Percentiles rank a stretch among this genome's conserved stretches.
These are phyloP conservation scores for Sula dactylatra DNA, from an alignment of 2,113 vertebrate species.

Conservation along the genomic window DNA sequence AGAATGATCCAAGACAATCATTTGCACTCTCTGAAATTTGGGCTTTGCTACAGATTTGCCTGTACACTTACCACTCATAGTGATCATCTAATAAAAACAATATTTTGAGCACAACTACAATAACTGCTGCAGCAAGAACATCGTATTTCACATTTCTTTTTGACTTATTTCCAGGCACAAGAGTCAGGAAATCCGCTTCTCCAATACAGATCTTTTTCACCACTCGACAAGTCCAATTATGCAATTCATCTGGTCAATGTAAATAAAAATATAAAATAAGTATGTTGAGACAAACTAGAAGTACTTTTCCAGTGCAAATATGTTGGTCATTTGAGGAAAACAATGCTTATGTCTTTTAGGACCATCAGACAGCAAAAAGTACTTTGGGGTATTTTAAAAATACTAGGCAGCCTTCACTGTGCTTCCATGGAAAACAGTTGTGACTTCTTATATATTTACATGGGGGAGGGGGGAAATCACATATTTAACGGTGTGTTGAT, in stretches of 20 bases:
- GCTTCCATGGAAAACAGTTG: not conserved
- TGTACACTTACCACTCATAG: constrained; percentile 83
- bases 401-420: not conserved
- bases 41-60: not conserved
- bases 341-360: not conserved
- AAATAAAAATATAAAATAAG: not conserved
- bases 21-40: not conserved
- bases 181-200: constrained; percentile 72
- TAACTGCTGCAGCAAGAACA: constrained; percentile 80
- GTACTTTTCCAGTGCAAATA: not conserved
- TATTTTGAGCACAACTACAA: constrained; percentile 86
- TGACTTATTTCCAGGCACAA: constrained; percentile 59
- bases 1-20: not conserved
- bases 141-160: constrained; percentile 79
- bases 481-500: not conserved
- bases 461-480: too few relatives aligned
- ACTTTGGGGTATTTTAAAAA: not conserved
- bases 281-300: not conserved
- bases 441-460: not conserved
- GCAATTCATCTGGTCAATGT: constrained; percentile 79
- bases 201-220: constrained; percentile 71
- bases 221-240: constrained; percentile 79
- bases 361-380: not conserved
- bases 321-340: not conserved
- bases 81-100: constrained; percentile 86